Percentiles rank a stretch among this genome's conserved stretches.
phyloP scores from a whole-genome alignment of 2,113 vertebrate species.

The Rhizomys pruinosus region DNA sequence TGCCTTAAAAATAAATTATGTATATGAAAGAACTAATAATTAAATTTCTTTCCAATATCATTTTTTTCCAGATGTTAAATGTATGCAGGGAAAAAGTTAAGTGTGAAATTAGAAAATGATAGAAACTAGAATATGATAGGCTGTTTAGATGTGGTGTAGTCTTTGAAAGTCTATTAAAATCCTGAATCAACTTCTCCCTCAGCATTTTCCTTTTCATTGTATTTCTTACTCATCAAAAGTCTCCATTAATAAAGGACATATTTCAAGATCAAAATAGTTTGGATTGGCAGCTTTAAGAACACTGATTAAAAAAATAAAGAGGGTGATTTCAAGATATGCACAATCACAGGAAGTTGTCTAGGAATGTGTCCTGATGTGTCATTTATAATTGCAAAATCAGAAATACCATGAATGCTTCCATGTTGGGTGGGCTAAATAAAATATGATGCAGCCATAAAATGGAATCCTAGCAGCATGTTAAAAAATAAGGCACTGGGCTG shows the following conservation, averaged over 20 bases:
- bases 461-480: not conserved
- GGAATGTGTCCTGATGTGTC: not conserved
- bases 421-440: not conserved
- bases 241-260: not conserved
- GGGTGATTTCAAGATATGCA: not conserved
- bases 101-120: constrained; percentile 13
- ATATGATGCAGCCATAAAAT: not conserved
- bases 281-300: not conserved
- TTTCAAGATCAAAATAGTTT: constrained; percentile 10
- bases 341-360: not conserved
- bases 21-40: too few species aligned
- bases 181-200: not conserved
- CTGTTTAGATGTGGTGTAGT: not conserved
- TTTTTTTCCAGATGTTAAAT: not conserved
- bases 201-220: not conserved
- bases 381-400: not conserved
- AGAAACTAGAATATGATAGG: not conserved
- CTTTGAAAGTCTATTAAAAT: not conserved
- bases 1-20: too few species aligned
- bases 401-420: not conserved
- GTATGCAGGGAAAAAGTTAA: not conserved
- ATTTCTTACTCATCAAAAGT: constrained; percentile 10
- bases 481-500: too few species aligned
- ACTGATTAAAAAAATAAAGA: not conserved
- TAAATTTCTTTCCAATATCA: too few species aligned